Evolutionary conservation across 2,888 invertebrate genomes (phyloP), one percentile per base, ranked within the genome.

Genomic region (Standfussiana lucernea): DNA sequence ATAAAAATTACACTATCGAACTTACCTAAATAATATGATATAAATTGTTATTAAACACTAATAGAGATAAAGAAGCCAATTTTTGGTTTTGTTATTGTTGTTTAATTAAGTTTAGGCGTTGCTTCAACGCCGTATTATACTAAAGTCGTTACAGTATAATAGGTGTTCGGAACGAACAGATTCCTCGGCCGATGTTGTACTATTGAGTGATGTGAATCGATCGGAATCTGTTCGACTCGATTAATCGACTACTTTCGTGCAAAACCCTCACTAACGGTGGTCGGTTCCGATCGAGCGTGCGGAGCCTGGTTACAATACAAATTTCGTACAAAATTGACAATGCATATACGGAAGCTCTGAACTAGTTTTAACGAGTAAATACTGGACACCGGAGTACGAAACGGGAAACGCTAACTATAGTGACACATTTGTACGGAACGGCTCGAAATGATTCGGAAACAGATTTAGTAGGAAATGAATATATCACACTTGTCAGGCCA

Each of bases 51-150:
- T 94, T 94, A 94, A 83, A 90, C 89, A 91, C 92, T 92, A 92
- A 89, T 93, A 95, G 93, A 95, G 94, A 95, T 93, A 92, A 93
- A 93, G 92, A 96, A 96, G 96, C 95, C 94, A 93, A 95, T 95
- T 94, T 96, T 96, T 95, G 95, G 95, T 95, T 95, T 88, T 94
- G 93, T 93, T 93, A 93, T 92, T 91, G 89, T 92, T 91, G 89
- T 90, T 73, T 80, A 89, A 88, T 90, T 89, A 91, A 89, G 88
- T 88, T 86, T 88, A 80, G 84, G 89, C 91, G 90, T 92, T 91
- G 92, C 87, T 90, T 92, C 93, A 95, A 95, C 92, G 93, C 93
- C 88, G 71, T 69, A 89, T 92, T 91, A 92, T 75, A 88, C 93
- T 93, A 93, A 50, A 79, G 85, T 83, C 84, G 77, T 75, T 66